phyloP scores from a whole-genome alignment of 2,113 vertebrate genomes.

The Toxotes chatareus region DNA sequence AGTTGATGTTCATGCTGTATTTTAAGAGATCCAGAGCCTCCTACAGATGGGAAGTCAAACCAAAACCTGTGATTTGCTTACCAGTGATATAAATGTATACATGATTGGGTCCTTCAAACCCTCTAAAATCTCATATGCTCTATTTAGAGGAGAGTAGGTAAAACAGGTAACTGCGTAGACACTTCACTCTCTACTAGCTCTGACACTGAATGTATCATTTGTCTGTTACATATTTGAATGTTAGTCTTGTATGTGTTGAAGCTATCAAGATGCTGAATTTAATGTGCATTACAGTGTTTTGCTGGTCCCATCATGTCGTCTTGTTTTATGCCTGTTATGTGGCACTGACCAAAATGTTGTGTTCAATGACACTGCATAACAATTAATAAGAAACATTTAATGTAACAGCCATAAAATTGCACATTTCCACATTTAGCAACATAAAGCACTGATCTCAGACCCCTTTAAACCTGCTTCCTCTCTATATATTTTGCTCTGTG shows the following conservation, averaged over 20 bases:
- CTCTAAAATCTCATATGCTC: neutral
- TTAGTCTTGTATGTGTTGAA: constrained; percentile 72
- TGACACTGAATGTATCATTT: constrained; percentile 80
- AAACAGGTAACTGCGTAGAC: constrained; percentile 3
- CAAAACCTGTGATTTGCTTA: neutral
- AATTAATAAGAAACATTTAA: neutral
- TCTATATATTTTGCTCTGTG: constrained; percentile 76
- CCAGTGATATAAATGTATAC: neutral
- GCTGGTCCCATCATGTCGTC: constrained; percentile 78
- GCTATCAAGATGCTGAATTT: constrained; percentile 48
- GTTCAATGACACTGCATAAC: neutral
- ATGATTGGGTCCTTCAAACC: neutral
- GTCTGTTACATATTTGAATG: constrained; percentile 79
- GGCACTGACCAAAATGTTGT: constrained; percentile 78
- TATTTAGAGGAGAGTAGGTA: neutral
- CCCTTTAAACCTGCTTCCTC: neutral
- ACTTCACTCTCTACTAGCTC: neutral
- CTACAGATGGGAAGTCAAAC: neutral
- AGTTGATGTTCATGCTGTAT: constrained; percentile 6
- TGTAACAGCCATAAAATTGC: neutral
- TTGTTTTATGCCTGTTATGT: constrained; percentile 80
- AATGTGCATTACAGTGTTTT: constrained; percentile 66
- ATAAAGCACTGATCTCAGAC: constrained; percentile 3
- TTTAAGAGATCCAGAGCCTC: neutral
- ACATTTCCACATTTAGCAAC: neutral